Percentiles rank a stretch among this genome's conserved stretches.
Evolutionary conservation across 1,140 invertebrate species (phyloP).

Genomic region (Anthonomus grandis): DNA sequence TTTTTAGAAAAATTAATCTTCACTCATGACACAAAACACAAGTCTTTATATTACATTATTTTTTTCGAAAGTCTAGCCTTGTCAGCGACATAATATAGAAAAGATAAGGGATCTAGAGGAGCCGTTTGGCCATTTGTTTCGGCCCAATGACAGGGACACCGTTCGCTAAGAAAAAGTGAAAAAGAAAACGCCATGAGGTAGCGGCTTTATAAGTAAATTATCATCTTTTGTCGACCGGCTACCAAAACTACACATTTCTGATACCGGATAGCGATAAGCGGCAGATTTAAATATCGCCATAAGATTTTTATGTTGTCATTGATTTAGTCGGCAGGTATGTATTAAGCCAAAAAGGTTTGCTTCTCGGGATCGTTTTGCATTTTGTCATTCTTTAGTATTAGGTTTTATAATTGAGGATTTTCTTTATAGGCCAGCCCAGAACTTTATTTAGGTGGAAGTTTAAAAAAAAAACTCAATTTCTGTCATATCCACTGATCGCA

Average conservation of each 20-base stretch:
- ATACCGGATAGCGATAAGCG: slow-evolving; percentile 7
- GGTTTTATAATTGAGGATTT: no score
- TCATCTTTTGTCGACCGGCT: slow-evolving; percentile 22
- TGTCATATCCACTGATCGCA: no score
- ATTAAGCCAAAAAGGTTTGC: no score
- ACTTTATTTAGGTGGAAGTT: no score
- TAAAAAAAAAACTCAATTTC: no score
- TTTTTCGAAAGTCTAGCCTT: slow-evolving; percentile 17
- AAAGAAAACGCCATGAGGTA: slow-evolving; percentile 11
- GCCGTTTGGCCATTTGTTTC: slow-evolving; percentile 17
- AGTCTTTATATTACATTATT: slow-evolving; percentile 15
- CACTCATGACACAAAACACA: slow-evolving; percentile 1
- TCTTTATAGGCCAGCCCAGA: no score
- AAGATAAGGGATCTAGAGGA: slow-evolving; percentile 16
- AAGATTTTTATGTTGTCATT: slow-evolving; percentile 18
- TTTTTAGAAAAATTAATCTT: slow-evolving; percentile 1
- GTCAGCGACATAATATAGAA: slow-evolving; percentile 5
- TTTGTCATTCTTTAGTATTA: no score
- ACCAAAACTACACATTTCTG: slow-evolving; percentile 21
- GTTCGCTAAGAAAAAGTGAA: background rate
- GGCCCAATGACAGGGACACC: slow-evolving; percentile 5
- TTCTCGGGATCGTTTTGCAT: no score
- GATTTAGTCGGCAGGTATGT: no score
- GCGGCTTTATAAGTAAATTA: slow-evolving; percentile 23
- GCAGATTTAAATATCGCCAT: slow-evolving; percentile 16